These are phyloP conservation scores for Sebastes nivosus DNA, from an alignment of 2,797 vertebrate genomes.

Conservation along the genomic window DNA sequence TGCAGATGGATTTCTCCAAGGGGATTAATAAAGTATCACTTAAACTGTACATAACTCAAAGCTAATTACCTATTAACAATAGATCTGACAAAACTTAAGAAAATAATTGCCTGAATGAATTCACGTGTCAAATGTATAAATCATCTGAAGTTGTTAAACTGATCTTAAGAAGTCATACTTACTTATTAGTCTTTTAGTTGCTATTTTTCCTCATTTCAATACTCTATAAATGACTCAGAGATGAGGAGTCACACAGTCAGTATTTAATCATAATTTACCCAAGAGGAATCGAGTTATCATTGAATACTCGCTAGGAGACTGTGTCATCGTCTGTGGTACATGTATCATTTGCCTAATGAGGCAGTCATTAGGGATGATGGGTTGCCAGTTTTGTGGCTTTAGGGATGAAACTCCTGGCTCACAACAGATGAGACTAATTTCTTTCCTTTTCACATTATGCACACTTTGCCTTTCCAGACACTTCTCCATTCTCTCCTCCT, in stretches of 20 bases:
- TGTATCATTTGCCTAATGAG: constrained; percentile 47
- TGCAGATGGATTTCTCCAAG: neutral
- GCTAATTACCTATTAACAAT: neutral
- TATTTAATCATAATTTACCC: constrained; percentile 2
- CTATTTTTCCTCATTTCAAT: neutral
- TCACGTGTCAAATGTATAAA: neutral
- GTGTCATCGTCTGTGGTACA: constrained; percentile 8
- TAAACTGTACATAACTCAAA: neutral
- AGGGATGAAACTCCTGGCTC: constrained; percentile 21
- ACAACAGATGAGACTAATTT: constrained; percentile 18
- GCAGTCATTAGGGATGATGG: constrained; percentile 33
- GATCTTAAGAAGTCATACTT: neutral
- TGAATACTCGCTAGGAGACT: neutral
- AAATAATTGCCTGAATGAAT: neutral
- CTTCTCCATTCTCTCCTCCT: neutral
- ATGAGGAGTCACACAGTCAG: neutral
- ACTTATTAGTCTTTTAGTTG: neutral
- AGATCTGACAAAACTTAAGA: neutral
- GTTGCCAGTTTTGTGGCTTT: constrained; percentile 37
- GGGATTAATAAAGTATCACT: neutral
- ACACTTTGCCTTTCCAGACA: neutral
- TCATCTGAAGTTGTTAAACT: neutral
- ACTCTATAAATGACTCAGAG: neutral
- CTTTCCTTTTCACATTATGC: neutral
- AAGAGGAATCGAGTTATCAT: neutral